Evolutionary conservation across 2,888 invertebrate species (phyloP).

Genomic region (Metalampra italica): DNA sequence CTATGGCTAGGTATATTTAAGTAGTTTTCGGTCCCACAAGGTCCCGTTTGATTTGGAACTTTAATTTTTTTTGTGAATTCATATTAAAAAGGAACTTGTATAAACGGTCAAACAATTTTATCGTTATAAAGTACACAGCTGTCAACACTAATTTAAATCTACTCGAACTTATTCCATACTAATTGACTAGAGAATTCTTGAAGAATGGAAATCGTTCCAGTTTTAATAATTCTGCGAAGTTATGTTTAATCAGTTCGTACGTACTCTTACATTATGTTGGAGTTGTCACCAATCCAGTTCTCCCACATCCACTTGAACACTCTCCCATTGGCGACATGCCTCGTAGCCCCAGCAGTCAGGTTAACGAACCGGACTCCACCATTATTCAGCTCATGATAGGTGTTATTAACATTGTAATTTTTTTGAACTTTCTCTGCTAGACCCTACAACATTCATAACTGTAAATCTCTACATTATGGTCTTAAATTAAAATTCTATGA

Average conservation of each 20-base stretch:
- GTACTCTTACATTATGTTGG: slow-evolving; percentile 37
- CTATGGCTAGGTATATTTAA: too few relatives aligned
- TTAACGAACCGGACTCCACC: slow-evolving; percentile 51
- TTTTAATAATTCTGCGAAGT: slow-evolving; percentile 49
- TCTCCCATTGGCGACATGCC: slow-evolving; percentile 34
- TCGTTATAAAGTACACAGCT: too few relatives aligned
- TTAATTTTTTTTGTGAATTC: too few relatives aligned
- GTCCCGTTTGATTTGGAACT: too few relatives aligned
- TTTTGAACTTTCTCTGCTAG: slow-evolving; percentile 25
- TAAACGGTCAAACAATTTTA: too few relatives aligned
- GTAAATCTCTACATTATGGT: slow-evolving; percentile 9
- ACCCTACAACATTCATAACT: slow-evolving; percentile 22
- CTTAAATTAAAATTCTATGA: neutral
- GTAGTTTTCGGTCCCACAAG: too few relatives aligned
- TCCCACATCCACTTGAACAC: slow-evolving; percentile 54
- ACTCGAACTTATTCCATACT: too few relatives aligned
- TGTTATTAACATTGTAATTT: slow-evolving; percentile 32
- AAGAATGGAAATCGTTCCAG: slow-evolving; percentile 39
- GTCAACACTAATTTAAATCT: too few relatives aligned
- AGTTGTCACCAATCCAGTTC: slow-evolving; percentile 63
- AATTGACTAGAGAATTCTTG: too few relatives aligned
- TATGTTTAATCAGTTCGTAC: slow-evolving; percentile 33
- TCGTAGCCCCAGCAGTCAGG: slow-evolving; percentile 40
- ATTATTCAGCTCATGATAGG: slow-evolving; percentile 26
- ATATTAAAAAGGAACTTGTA: too few relatives aligned